Evolutionary conservation across 2,113 vertebrate species (phyloP).

Genomic region (Colaptes auratus): DNA sequence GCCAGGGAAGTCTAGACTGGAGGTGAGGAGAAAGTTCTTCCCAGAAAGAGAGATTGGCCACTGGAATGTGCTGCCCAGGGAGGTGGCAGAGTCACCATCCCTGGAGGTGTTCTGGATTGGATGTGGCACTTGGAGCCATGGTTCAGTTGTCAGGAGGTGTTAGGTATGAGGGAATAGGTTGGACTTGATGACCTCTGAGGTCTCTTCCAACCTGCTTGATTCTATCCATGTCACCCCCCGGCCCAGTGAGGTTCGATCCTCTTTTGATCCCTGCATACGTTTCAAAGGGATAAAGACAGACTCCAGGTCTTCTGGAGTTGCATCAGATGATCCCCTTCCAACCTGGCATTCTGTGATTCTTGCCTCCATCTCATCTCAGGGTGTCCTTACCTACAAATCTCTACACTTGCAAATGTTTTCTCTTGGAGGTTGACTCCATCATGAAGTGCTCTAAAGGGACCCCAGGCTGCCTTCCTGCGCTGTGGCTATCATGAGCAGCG

Average conservation of each 20-base stretch:
- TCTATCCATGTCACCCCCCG: not conserved
- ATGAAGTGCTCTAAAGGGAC: not conserved
- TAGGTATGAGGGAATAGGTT: too few relatives aligned
- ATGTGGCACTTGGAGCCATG: too few relatives aligned
- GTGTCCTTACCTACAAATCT: not conserved
- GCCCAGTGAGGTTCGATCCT: accelerated
- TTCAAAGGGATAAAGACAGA: not conserved
- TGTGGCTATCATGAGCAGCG: not conserved
- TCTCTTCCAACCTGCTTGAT: not conserved
- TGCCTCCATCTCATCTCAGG: not conserved
- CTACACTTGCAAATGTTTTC: not conserved
- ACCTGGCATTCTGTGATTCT: not conserved
- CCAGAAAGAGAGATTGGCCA: too few relatives aligned
- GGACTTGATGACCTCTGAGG: too few relatives aligned
- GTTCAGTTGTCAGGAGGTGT: too few relatives aligned
- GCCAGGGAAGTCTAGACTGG: too few relatives aligned
- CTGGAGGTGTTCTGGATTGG: too few relatives aligned
- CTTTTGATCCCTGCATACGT: not conserved
- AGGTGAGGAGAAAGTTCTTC: too few relatives aligned
- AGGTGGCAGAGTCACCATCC: too few relatives aligned
- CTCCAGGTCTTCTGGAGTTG: not conserved
- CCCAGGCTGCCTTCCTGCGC: not conserved
- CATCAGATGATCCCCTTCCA: too few relatives aligned
- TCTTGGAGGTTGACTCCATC: not conserved
- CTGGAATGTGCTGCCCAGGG: too few relatives aligned